These are phyloP conservation scores for Cremastinae sp. DNA, from an alignment of 2,888 invertebrate genomes.

Conservation along the genomic window DNA sequence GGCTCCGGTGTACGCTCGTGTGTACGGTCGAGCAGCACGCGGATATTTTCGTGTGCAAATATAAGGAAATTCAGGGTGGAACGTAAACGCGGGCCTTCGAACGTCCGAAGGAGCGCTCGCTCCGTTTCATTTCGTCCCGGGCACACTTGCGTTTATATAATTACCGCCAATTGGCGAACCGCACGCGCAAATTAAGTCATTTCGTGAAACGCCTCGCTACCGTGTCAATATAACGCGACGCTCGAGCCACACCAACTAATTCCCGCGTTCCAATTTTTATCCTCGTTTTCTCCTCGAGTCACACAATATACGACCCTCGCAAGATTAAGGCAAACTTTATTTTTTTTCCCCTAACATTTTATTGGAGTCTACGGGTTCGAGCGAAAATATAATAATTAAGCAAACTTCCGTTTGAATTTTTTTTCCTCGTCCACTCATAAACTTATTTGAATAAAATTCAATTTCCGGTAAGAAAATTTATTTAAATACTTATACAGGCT, in stretches of 20 bases:
- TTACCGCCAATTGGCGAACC: slow-evolving; percentile 78
- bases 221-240: slow-evolving; percentile 15
- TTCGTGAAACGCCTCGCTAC: slow-evolving; percentile 63
- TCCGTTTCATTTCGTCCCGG: not conserved
- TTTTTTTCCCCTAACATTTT: too few species aligned
- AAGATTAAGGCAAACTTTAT: too few species aligned
- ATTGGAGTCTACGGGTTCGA: too few species aligned
- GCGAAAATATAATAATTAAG: too few species aligned
- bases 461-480: too few species aligned
- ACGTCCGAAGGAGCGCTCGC: slow-evolving; percentile 4
- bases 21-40: not conserved
- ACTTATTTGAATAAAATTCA: too few species aligned
- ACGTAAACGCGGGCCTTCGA: not conserved
- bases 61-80: not conserved
- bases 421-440: too few species aligned
- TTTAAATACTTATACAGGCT: too few species aligned
- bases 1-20: not conserved
- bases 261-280: not conserved
- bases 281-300: not conserved
- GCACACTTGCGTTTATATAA: slow-evolving; percentile 62
- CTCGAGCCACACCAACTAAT: slow-evolving; percentile 29
- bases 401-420: too few species aligned
- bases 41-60: not conserved
- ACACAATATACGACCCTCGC: too few species aligned
- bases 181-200: slow-evolving; percentile 77